phyloP scores from a whole-genome alignment of 2,888 invertebrate species.

The Acleris literana region DNA sequence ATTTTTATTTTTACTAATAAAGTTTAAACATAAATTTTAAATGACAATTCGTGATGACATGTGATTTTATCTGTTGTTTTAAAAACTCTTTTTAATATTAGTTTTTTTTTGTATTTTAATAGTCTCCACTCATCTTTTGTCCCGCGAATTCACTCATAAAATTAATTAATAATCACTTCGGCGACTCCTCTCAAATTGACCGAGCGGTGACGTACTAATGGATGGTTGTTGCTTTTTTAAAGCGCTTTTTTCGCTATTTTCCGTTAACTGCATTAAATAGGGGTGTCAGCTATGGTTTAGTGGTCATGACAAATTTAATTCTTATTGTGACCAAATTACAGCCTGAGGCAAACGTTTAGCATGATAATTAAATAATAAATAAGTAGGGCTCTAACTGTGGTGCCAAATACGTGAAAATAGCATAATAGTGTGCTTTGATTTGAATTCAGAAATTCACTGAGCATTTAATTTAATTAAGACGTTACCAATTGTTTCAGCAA shows the following conservation, averaged over 20 bases:
- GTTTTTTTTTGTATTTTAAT: conserved; percentile 1
- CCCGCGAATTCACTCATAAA: conserved; percentile 74
- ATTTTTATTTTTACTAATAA: too few species aligned
- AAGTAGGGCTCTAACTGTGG: too few species aligned
- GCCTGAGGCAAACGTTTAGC: not conserved
- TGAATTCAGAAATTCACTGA: too few species aligned
- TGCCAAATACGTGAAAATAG: too few species aligned
- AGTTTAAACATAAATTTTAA: too few species aligned
- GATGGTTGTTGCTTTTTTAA: conserved; percentile 56
- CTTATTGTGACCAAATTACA: not conserved
- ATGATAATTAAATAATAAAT: too few species aligned
- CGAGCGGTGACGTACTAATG: conserved; percentile 78
- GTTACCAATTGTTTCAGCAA: too few species aligned
- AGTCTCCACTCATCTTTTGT: conserved; percentile 51
- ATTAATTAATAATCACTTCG: conserved; percentile 83
- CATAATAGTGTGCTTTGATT: too few species aligned
- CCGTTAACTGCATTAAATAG: conserved; percentile 54
- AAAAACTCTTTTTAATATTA: too few species aligned
- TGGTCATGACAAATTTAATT: not conserved
- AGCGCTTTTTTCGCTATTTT: conserved; percentile 43
- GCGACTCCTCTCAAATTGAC: conserved; percentile 80
- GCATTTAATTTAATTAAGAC: too few species aligned
- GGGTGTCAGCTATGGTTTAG: conserved; percentile 19
- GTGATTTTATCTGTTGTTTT: too few species aligned
- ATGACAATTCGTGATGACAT: too few species aligned